Evolutionary conservation across 2,888 invertebrate species (phyloP).

Genomic region (Aphelenchoides bicaudatus): DNA sequence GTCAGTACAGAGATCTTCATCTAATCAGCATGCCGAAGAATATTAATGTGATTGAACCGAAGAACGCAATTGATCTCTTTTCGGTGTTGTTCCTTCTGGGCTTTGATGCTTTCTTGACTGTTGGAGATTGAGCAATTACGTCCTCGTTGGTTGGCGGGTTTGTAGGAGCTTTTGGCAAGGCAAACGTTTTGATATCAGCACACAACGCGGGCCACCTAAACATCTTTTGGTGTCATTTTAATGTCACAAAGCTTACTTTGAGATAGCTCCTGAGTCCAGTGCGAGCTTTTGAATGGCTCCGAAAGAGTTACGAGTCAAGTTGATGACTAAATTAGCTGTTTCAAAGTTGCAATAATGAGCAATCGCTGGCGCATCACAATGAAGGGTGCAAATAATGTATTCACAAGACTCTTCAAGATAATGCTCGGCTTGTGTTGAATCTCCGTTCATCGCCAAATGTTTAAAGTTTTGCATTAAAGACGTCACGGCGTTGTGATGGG

Average conservation of each 20-base stretch:
- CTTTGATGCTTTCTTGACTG: not conserved
- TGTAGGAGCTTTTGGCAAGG: conserved; percentile 37
- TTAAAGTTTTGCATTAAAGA: conserved; percentile 43
- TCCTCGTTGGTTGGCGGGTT: conserved; percentile 25
- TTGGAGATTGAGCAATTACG: conserved; percentile 6
- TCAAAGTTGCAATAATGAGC: conserved; percentile 51
- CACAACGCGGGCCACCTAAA: conserved; percentile 55
- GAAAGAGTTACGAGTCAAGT: conserved; percentile 44
- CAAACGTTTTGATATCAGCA: conserved; percentile 53
- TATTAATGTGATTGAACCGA: not conserved
- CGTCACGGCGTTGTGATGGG: conserved; percentile 50
- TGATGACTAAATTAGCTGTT: conserved; percentile 53
- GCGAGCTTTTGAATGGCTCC: conserved; percentile 54
- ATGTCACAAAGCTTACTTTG: conserved; percentile 32
- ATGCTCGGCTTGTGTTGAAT: conserved; percentile 49
- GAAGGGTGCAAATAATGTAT: conserved; percentile 54
- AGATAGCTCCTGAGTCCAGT: conserved; percentile 53
- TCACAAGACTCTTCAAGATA: conserved; percentile 56
- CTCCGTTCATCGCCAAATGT: conserved; percentile 52
- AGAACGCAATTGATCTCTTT: not conserved
- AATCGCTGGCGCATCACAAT: conserved; percentile 56
- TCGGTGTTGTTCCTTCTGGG: not conserved
- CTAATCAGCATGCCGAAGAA: conserved; percentile 1
- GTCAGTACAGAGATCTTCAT: not conserved
- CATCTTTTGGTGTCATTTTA: not conserved